Conservation (phyloP, 2,797 vertebrate genomes). For the Scleropages formosus region DNA sequence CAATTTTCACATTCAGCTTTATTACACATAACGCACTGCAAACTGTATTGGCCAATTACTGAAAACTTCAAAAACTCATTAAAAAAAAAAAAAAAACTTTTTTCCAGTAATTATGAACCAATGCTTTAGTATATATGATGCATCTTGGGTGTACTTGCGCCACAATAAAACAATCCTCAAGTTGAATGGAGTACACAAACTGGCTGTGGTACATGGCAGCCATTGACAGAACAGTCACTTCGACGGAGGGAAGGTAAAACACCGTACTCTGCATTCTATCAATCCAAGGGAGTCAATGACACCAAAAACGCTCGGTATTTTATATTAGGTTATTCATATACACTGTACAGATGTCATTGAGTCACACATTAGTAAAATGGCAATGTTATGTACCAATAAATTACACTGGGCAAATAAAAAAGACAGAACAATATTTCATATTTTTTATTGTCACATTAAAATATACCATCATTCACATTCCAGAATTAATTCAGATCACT, state of each 20-base stretch:
- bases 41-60: constrained; percentile 1
- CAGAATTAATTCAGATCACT: constrained; percentile 76
- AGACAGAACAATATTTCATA: constrained; percentile 99
- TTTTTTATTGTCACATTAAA: constrained; percentile 97
- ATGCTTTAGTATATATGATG: not conserved
- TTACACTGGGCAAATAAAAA: constrained; percentile 97
- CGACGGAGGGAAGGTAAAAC: not conserved
- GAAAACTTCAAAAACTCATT: not conserved
- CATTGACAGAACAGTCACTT: constrained; percentile 1
- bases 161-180: constrained; percentile 16
- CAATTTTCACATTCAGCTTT: not conserved
- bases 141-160: constrained; percentile 6
- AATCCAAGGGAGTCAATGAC: not conserved
- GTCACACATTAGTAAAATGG: constrained; percentile 22
- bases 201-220: not conserved
- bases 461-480: constrained; percentile 92
- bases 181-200: not conserved
- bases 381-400: constrained; percentile 43
- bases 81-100: not conserved
- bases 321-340: constrained; percentile 2
- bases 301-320: not conserved
- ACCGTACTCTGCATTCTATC: not conserved
- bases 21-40: not conserved
- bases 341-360: constrained; percentile 9
- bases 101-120: constrained; percentile 13